A percentile compares a stretch with the other conserved stretches of the same genome.
Evolutionary conservation across 2,888 invertebrate species (phyloP).

Genomic region (Platypus cylindrus): DNA sequence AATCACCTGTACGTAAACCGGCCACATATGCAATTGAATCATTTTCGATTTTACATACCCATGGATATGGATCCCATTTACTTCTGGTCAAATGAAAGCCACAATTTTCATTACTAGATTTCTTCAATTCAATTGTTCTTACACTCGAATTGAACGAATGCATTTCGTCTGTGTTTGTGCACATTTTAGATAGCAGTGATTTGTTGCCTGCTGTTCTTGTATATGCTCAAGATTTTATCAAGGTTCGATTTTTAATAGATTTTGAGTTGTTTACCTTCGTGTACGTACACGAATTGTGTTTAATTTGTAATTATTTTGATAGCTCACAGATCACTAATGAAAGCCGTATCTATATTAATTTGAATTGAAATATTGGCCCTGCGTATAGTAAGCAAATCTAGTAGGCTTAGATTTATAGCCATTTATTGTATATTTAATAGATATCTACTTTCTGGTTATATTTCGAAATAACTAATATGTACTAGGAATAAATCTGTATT

Average conservation of each 20-base stretch:
- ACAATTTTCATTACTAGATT: constrained; percentile 43
- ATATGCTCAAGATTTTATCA: constrained; percentile 28
- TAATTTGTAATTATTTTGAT: no score
- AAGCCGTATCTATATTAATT: no score
- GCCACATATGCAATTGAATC: constrained; percentile 49
- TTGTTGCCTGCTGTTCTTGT: constrained; percentile 16
- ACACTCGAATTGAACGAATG: constrained; percentile 24
- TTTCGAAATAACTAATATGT: no score
- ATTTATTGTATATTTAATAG: no score
- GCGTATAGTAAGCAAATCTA: no score
- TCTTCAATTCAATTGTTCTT: constrained; percentile 42
- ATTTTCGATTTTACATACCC: constrained; percentile 55
- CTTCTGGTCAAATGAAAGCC: constrained; percentile 64
- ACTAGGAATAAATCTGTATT: no score
- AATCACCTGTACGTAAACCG: constrained; percentile 58
- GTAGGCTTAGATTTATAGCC: no score
- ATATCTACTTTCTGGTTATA: no score
- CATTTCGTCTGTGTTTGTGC: constrained; percentile 28
- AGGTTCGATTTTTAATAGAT: constrained; percentile 20
- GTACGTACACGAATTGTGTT: no score
- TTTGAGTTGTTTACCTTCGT: constrained; percentile 24
- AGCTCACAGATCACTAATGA: no score
- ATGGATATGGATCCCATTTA: constrained; percentile 73
- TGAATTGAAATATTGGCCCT: no score
- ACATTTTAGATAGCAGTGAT: constrained; percentile 24